Base-by-base conservation (phyloP, 2,888 invertebrate genomes). In the Leptogaster cylindrica region DNA sequence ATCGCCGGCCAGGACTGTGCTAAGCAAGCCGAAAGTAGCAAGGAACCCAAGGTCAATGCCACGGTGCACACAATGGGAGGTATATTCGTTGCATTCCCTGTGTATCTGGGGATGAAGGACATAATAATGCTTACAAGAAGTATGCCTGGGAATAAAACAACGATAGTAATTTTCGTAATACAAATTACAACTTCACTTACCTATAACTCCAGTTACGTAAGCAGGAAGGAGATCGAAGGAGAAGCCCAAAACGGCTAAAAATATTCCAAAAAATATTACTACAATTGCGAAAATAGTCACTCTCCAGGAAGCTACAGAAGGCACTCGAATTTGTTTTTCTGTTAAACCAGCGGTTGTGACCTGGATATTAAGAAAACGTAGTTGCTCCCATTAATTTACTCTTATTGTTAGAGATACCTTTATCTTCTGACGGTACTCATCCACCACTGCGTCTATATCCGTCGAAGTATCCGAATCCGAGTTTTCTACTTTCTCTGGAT, bases 361-460 rank as follows among this genome's bases (percentile, higher is more conserved):
- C 79, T 79, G n/a, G 0, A 52, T 46, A 18, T 20, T 14, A 23
- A 5, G 16, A 3, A 41, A 41, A 2, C 4, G 14, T 4, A 8
- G 18, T 18, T 18, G 18, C 3, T 3, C 41, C 10, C n/a, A n/a
- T n/a, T n/a, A n/a, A n/a, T n/a, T n/a, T n/a, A n/a, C n/a, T n/a
- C n/a, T n/a, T n/a, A n/a, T n/a, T n/a, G n/a, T n/a, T n/a, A n/a
- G n/a, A n/a, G n/a, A 74, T 77, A 88, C 89, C 80, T 88, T 87
- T 71, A 90, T 84, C 73, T 86, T 85, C 74, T 90, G 90, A 68
- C 86, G 86, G 75, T 90, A 91, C 75, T 90, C 90, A 74, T 89
- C 89, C 0, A 91, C 90, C 12, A 88, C 88, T 1, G 89, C 89
- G 76, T 91, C 91, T 65, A 91, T 89, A 74, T 91, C 91, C 1